Conservation (phyloP, 2,113 vertebrate species). For the Equus przewalskii region DNA sequence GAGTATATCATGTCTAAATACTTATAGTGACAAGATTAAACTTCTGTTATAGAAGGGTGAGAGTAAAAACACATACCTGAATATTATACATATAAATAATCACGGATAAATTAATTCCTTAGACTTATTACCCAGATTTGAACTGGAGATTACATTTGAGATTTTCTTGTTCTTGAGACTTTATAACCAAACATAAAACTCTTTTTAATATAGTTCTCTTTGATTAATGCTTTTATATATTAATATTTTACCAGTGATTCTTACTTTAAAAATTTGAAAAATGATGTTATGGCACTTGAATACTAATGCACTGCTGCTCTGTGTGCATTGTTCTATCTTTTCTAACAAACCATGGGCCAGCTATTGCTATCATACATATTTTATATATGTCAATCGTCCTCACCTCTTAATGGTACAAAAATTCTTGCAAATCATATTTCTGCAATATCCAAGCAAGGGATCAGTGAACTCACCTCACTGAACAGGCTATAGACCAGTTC, state of each 20-base stretch:
- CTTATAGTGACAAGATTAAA: background rate
- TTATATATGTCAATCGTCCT: background rate
- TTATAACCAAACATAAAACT: background rate
- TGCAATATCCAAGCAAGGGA: background rate
- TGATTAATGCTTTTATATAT: background rate
- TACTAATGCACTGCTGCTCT: background rate
- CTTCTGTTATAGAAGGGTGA: background rate
- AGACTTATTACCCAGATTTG: background rate
- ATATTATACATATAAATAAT: constrained; percentile 2
- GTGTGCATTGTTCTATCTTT: background rate
- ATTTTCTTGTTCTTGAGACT: background rate
- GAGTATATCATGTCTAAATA: background rate
- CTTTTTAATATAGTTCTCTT: constrained; percentile 4
- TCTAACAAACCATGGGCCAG: background rate
- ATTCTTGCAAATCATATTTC: background rate
- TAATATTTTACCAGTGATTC: constrained; percentile 7
- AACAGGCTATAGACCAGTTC: background rate
- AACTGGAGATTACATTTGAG: background rate
- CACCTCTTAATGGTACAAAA: background rate
- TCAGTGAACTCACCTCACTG: background rate
- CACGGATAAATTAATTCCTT: constrained; percentile 6
- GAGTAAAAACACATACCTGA: background rate
- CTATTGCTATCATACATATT: background rate
- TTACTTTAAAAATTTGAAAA: constrained; percentile 13
- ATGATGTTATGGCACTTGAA: background rate